Conservation (phyloP, 2,888 invertebrate genomes). For the Xanthia icteritia region DNA sequence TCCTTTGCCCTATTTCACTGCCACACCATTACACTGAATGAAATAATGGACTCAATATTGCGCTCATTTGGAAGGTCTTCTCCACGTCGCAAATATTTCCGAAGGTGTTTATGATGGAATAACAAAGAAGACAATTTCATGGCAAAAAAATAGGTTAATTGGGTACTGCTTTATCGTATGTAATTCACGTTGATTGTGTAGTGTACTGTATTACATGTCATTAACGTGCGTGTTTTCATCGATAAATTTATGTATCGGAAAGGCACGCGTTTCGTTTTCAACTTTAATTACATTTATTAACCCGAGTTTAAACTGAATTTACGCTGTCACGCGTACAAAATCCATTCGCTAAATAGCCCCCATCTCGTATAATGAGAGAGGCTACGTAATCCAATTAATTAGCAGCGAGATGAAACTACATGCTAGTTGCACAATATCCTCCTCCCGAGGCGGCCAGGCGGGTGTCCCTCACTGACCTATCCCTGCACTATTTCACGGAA, state of each 20-base stretch:
- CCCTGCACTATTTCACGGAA: slow-evolving; percentile 67
- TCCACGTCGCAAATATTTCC: slow-evolving; percentile 80
- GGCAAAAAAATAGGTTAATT: slow-evolving; percentile 34
- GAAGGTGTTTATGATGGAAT: slow-evolving; percentile 80
- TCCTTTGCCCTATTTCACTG: slow-evolving; percentile 88
- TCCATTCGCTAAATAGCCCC: slow-evolving; percentile 84
- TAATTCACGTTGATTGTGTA: slow-evolving; percentile 13
- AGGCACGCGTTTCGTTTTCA: slow-evolving; percentile 60
- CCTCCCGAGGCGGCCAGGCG: slow-evolving; percentile 48
- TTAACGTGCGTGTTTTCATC: slow-evolving; percentile 21
- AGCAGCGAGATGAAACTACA: slow-evolving; percentile 81
- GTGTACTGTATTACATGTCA: slow-evolving; percentile 16
- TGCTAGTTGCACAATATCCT: slow-evolving; percentile 75
- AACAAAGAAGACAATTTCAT: slow-evolving; percentile 69
- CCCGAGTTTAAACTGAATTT: slow-evolving; percentile 79
- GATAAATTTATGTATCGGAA: slow-evolving; percentile 44
- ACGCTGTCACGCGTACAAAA: slow-evolving; percentile 81
- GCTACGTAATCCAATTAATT: slow-evolving; percentile 87
- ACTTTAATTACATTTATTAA: slow-evolving; percentile 80
- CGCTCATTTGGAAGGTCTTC: slow-evolving; percentile 81
- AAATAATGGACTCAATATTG: slow-evolving; percentile 87
- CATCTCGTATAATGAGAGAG: slow-evolving; percentile 84
- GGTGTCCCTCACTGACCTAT: slow-evolving; percentile 53
- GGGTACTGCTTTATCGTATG: background rate
- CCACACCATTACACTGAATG: slow-evolving; percentile 87